Evolutionary conservation across 2,888 invertebrate genomes (phyloP), one percentile per base, ranked within the genome.

Genomic region (Orchestes rusci): DNA sequence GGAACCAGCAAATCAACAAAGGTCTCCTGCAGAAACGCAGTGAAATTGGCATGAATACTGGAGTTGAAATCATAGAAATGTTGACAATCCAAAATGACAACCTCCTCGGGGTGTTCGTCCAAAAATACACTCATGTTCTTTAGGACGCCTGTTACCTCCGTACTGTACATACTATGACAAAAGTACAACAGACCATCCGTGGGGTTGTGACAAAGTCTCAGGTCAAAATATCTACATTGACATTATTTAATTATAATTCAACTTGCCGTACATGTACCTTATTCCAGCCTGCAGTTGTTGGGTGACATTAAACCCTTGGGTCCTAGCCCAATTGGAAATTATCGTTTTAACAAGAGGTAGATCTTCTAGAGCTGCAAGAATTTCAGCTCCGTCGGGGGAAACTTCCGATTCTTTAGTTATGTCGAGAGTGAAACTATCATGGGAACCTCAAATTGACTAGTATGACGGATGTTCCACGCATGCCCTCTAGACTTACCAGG

Each of bases 351-450:
- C 37, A 8, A 46, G 28, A 8, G 16, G 30, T 56, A 78, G 70
- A 54, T 79, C 76, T 58, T 79, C 76, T 58, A 84, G 65, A 35
- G 75, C 61, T 0, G 70, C 68, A 20, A 53, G 30, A 20, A 45
- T 43, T 1, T 40, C 43, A 19, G 82, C 77, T 3, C 82, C 80
- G 64, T 90, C 90, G 0, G 88, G 88, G 0, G 85, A 80, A 16
- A 87, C 67, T 10, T 74, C 73, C 38, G 82, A 81, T 38, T 70
- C 68, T 15, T 71, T 69, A 31, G 76, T 77, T 45, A 91, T 80
- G n/a, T 79, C 77, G 64, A 80, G 86, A n/a, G 84, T 82, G 77
- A 84, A 84, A 34, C 88, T 83, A 63, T 91, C 82, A 67, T 91
- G 91, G 40, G 87, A 84, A 51, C 90, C 90, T 90, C 59, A 42